A percentile compares a stretch with the other conserved stretches of the same genome.
Evolutionary conservation across 2,888 invertebrate genomes (phyloP).

Genomic region (Drosophila meridiana): DNA sequence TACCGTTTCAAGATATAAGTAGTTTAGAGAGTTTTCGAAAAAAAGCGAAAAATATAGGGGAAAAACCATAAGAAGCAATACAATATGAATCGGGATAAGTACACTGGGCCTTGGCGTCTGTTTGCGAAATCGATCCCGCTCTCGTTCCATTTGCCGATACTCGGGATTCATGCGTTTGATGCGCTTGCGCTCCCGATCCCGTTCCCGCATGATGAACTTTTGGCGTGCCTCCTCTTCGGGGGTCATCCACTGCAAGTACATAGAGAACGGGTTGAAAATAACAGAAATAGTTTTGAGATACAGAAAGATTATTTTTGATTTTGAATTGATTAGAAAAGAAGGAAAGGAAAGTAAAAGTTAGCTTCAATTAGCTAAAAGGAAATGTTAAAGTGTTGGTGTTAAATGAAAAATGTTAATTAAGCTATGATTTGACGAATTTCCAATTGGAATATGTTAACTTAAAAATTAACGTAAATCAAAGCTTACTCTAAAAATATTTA

Average conservation of each 20-base stretch:
- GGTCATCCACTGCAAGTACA: conserved; percentile 79
- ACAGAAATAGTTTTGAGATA: conserved; percentile 28
- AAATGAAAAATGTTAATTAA: neutral
- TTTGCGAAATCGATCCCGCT: conserved; percentile 80
- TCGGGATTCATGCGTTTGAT: conserved; percentile 80
- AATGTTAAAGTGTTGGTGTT: neutral
- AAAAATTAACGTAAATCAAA: neutral
- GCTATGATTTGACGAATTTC: neutral
- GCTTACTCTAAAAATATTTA: neutral
- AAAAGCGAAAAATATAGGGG: neutral
- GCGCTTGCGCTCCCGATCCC: conserved; percentile 78
- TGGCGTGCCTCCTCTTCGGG: conserved; percentile 79
- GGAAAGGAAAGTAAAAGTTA: neutral
- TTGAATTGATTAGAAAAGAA: neutral
- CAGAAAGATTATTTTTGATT: neutral
- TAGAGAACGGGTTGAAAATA: conserved; percentile 50
- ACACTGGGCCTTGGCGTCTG: conserved; percentile 81
- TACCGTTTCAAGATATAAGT: conserved; percentile 21
- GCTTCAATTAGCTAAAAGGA: neutral
- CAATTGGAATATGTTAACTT: rapidly evolving
- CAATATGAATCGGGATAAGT: conserved; percentile 61
- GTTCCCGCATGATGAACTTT: conserved; percentile 79
- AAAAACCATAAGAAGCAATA: conserved; percentile 26
- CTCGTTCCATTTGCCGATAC: conserved; percentile 79
- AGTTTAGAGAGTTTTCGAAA: conserved; percentile 11